Evolutionary conservation across 2,888 invertebrate genomes (phyloP), one percentile per base, ranked within the genome.

Genomic region (Neoscelio sp.): DNA sequence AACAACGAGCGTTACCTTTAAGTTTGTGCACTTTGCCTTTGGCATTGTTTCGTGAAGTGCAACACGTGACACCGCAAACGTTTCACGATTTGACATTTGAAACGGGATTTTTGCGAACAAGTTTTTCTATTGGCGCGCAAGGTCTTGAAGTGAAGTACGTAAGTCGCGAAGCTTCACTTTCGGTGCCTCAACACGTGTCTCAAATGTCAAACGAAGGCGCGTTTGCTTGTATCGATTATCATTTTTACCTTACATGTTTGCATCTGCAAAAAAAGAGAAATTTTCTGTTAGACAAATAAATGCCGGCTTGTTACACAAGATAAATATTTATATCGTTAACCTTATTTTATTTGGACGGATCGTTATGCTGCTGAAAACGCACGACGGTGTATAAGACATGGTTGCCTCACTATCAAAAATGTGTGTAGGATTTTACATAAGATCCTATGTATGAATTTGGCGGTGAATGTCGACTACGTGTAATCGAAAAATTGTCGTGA

Each of bases 201-300:
- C 58, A 74, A 74, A 74, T 74, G 74, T 74, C 74, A 74, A 67
- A 74, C 48, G 74, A 74, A 65, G 74, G 58, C 56, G 58, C 65
- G 74, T 42, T 74, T 50, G 48, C 50, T 38, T 38, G 44, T 58
- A 58, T 54, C 64, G 46, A 58, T 60, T 35, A 74, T 52, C 58
- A 60, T 74, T 18, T 60, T 60, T 60, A 60, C 17, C 44, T 17
- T 3, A 62, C 46, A 62, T 30, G 30, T 30, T 26, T 7, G 58
- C 10, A 12, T 40, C 7, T 2, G 2, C 12, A 50, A 60, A 60
- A 71, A 71, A 60, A 42, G 58, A 71, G 50, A 71, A 52, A 71
- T 58, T 50, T 50, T 71, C 44, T 67, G 56, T 26, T 54, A 42
- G 26, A 56, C 56, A 64, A 50, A 33, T 52, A 18, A n/a, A n/a